Evolutionary conservation across 1,140 invertebrate species (phyloP), one percentile per base, ranked within the genome.

Genomic region (Drosophila pallidifrons): DNA sequence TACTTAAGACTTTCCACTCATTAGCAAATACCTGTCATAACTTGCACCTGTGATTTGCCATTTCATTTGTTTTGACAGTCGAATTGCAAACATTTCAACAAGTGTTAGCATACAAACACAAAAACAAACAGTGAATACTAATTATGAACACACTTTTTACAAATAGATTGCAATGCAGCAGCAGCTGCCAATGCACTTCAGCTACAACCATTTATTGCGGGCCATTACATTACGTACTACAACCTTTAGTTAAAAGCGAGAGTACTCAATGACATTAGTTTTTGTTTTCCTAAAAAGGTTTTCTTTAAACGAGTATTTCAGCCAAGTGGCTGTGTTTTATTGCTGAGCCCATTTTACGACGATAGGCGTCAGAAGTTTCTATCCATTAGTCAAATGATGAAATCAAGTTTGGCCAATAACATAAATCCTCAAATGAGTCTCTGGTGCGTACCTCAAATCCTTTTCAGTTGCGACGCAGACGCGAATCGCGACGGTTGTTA

Each of bases 101-200:
- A 61, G 4, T 25, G 52, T 68, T 71, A 3, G 5, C 49, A 51
- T 45, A 46, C 13, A 15, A 28, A 4, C 13, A 60, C 70, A 43
- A 20, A 69, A 69, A 61, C 47, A 54, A 82, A 58, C 51, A 54
- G 47, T 15, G 41, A 72, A 43, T 68, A 54, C 7, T 64, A 79
- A 75, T 87, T 87, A 80, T 72, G 35, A 55, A 30, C 71, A 67
- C 51, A 52, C 64, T 78, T 61, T 63, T 61, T 46, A 20, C 20
- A 41, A 76, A 68, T 43, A 82, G 64, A 88, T 86, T 82, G 76
- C 82, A 82, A 55, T 58, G 82, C 58, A 87, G 43, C 30, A 30
- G 16, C 58, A n/a, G 13, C 5, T 15, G 25, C 13, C 0, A 43
- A 30, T 55, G n/a, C n/a, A 16, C 15, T 43, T 16, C 1, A 30